Evolutionary conservation across 2,797 vertebrate genomes (phyloP), one percentile per base, ranked within the genome.

Genomic region (Cephalopachus bancanus): DNA sequence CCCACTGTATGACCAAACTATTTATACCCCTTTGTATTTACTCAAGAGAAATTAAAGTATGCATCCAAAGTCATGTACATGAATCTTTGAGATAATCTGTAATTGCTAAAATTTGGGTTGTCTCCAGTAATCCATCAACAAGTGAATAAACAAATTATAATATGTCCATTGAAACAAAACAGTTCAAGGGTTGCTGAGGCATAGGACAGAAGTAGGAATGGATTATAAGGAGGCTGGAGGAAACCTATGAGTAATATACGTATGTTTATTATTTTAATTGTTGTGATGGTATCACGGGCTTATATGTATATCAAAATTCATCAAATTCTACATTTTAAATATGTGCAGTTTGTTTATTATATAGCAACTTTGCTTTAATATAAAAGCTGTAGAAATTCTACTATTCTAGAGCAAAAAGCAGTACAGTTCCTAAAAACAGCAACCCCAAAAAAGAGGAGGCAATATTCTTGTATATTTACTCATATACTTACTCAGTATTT

Each of bases 301-400:
- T 81, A 30, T 9, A 86, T 26, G 37, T 79, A 55, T 49, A 89
- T 30, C 62, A 90, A 67, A 90, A 78, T 37, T 84, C 69, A 74
- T 51, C 75, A 83, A 93, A 94, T 0, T 95, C 44, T 44, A 44
- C 44, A 44, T 44, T 44, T 44, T 89, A 84, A 88, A 71, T 93
- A 83, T 5, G 8, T 89, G 24, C 60, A 71, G 1, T 51, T 91
- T 71, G 33, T 59, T 93, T 65, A 79, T 4, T 75, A 5, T n/a
- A 72, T 33, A 12, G 44, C 28, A 94, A 93, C 72, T 79, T 62
- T 75, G 64, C 44, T 62, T 80, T 84, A 91, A 75, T 60, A 87
- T 51, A 91, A 49, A 89, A 96, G 28, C 60, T 76, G 24, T 67
- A 85, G 57, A 91, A 93, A 81, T 85, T 67, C 59, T 93, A 84